Conservation (phyloP, 2,797 vertebrate genomes). For the Molossus alvarezi region DNA sequence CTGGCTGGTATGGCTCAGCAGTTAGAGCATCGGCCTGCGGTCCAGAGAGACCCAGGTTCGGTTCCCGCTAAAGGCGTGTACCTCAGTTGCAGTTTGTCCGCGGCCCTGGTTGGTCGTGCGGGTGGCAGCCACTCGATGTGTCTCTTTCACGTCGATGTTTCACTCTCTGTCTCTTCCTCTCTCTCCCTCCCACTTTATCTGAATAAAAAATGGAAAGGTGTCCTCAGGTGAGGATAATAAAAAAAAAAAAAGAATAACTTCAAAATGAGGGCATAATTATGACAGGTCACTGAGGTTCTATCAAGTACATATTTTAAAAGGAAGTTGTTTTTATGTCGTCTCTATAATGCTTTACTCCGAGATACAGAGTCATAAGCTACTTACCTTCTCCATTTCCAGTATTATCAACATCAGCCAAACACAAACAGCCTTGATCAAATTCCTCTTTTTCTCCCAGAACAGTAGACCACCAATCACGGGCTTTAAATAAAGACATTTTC, state of each 20-base stretch:
- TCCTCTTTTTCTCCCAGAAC: conserved; percentile 96
- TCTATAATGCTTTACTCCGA: conserved; percentile 9
- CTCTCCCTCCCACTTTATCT: too few relatives aligned
- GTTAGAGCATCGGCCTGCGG: too few relatives aligned
- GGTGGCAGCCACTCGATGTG: too few relatives aligned
- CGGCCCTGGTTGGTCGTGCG: too few relatives aligned
- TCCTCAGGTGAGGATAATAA: too few relatives aligned
- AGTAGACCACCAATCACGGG: conserved; percentile 98
- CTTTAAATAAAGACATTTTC: conserved; percentile 99
- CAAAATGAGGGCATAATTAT: not conserved
- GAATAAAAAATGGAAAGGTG: too few relatives aligned
- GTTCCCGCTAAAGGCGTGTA: too few relatives aligned
- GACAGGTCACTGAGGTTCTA: not conserved
- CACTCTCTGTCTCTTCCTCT: too few relatives aligned
- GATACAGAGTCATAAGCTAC: not conserved
- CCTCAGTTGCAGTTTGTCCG: too few relatives aligned
- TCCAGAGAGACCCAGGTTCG: too few relatives aligned
- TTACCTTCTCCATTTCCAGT: conserved; percentile 95
- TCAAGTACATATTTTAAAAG: conserved; percentile 4
- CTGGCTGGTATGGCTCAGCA: too few relatives aligned
- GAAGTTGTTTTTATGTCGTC: conserved; percentile 3
- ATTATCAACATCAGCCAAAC: conserved; percentile 97
- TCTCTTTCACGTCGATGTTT: too few relatives aligned
- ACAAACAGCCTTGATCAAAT: conserved; percentile 97
- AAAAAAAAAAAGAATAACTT: not conserved